Percentiles rank a stretch among this genome's conserved stretches.
Conservation (phyloP, 1,140 invertebrate species). For the Chironomus tepperi region DNA sequence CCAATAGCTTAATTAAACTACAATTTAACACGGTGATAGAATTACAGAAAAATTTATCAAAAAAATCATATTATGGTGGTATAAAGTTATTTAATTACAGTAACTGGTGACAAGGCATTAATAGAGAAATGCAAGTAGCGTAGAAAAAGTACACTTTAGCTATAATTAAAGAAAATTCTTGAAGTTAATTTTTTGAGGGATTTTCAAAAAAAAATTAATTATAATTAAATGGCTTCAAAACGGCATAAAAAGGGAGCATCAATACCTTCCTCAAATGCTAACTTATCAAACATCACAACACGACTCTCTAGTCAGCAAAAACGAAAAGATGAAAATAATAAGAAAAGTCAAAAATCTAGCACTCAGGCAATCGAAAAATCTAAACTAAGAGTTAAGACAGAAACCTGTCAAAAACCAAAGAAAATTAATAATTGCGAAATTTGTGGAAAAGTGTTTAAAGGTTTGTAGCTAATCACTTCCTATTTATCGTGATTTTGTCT, state of each 20-base stretch:
- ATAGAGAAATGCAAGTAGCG: background rate
- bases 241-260: background rate
- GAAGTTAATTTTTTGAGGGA: background rate
- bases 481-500: no score
- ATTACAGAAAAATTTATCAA: background rate
- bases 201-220: background rate
- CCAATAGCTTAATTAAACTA: background rate
- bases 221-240: background rate
- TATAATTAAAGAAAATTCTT: background rate
- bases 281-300: background rate
- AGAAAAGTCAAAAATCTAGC: background rate
- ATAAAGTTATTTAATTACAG: background rate
- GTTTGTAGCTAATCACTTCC: background rate
- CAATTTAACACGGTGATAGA: background rate
- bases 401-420: background rate
- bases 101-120: background rate
- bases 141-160: background rate
- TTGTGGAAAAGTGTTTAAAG: constrained; percentile 10
- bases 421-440: constrained; percentile 12
- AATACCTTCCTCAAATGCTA: background rate
- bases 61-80: background rate
- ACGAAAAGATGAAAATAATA: background rate
- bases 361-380: constrained; percentile 15
- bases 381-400: constrained; percentile 16
- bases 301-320: background rate